Evolutionary conservation across 2,888 invertebrate genomes (phyloP), one percentile per base, ranked within the genome.

Genomic region (Eretmocerus hayati): DNA sequence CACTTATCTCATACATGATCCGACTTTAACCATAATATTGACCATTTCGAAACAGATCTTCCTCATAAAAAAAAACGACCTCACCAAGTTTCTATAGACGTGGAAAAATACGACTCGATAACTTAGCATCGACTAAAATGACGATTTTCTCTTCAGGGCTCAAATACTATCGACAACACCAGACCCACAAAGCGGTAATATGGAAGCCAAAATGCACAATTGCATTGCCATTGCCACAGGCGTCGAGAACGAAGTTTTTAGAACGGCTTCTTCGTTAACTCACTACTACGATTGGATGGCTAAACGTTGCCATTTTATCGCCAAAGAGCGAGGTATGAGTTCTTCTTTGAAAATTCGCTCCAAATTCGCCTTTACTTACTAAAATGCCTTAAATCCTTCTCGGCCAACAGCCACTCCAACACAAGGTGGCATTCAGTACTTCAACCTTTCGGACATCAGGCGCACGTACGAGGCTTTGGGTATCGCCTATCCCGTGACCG

Each of bases 281-380:
- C 51, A 54, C 40, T 54, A 54, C 46, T 54, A 54, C 20, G 48
- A 52, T 31, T 31, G 46, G 38, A 54, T 54, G 54, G 54, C 45
- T 9, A 48, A 52, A 42, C 46, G 51, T 18, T 52, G 54, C 42
- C 43, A 52, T 11, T 41, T 46, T 19, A 48, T 54, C 32, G 38
- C 40, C 30, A 50, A 50, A 46, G 53, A 47, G 22, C 33, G 51
- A 52, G 36, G 54, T 54, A 45, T 48, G 37, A 9, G 15, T 9
- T 33, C 26, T 26, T 9, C 11, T 9, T 26, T 26, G n/a, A n/a
- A n/a, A n/a, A n/a, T n/a, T n/a, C n/a, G n/a, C n/a, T n/a, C n/a
- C n/a, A n/a, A n/a, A n/a, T n/a, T n/a, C n/a, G n/a, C n/a, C n/a
- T n/a, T n/a, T n/a, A n/a, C n/a, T n/a, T n/a, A n/a, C n/a, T n/a